phyloP scores from a whole-genome alignment of 2,797 vertebrate species.

The Cyprinodon diabolis region DNA sequence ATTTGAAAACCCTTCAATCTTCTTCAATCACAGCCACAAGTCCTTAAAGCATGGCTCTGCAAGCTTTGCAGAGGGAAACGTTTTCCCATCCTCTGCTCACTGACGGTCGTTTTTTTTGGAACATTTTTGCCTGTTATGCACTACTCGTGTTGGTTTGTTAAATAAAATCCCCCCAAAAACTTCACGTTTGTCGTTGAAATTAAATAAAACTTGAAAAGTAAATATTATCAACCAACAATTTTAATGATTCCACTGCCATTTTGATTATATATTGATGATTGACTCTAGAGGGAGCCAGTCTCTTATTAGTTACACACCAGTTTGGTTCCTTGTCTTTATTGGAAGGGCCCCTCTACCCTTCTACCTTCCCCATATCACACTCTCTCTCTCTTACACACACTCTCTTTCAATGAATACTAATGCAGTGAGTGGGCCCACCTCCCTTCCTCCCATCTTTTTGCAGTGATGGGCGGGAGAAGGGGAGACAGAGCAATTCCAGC shows the following conservation, averaged over 20 bases:
- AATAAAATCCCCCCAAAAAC: no score
- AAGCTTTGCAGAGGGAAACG: no score
- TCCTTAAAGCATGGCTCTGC: not conserved
- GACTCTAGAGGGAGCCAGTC: conserved; percentile 78
- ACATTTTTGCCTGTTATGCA: no score
- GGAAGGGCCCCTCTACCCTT: conserved; percentile 50
- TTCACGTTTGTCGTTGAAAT: no score
- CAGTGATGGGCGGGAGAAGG: conserved; percentile 76
- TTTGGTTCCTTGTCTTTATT: conserved; percentile 76
- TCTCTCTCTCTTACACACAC: conserved; percentile 41
- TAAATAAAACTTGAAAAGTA: no score
- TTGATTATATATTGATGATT: conserved; percentile 41
- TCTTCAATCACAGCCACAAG: not conserved
- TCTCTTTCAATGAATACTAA: conserved; percentile 84
- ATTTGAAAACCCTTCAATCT: not conserved
- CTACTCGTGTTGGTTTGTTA: no score
- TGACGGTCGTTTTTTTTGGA: no score
- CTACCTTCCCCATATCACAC: conserved; percentile 28
- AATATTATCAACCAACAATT: conserved; percentile 9
- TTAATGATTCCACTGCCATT: conserved; percentile 11
- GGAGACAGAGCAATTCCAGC: conserved; percentile 74
- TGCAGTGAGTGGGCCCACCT: conserved; percentile 77
- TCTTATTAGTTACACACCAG: conserved; percentile 62
- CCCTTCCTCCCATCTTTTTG: conserved; percentile 73
- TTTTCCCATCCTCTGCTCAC: no score